Base-by-base conservation (phyloP, 2,113 vertebrate species). In the Rhinolophus sinicus region DNA sequence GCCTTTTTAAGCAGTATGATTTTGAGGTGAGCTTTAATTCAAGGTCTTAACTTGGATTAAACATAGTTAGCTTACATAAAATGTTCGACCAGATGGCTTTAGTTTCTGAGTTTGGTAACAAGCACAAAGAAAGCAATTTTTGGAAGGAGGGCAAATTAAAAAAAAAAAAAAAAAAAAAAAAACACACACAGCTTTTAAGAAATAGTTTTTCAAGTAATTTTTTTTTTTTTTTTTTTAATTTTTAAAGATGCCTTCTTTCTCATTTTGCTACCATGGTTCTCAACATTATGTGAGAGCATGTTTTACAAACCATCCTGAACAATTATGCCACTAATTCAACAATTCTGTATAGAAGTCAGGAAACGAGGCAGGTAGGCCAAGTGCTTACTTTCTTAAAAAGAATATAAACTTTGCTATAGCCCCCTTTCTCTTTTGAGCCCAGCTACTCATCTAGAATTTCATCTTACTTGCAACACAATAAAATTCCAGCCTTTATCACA, bases 401-500 rank as follows among this genome's bases (percentile, higher is more conserved):
- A 95, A 56, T 35, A 86, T 44, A 62, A 86, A 88, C 21, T n/a
- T 94, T 97, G 85, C 75, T 94, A 93, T 92, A 54, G 78, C 62
- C 72, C 40, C 84, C 84, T 90, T 97, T 97, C 93, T 95, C 95
- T 98, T 98, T 97, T 96, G 67, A 98, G 94, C 47, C 67, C 62
- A 58, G 90, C 85, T 98, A 98, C 95, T 96, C 96, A 97, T 96
- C 97, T 98, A 94, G 88, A 98, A 96, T 69, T 96, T 88, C 95
- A 86, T 75, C 75, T 80, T 93, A 94, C 78, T 90, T 94, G 81
- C n/a, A 98, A 98, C 94, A 97, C 85, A 97, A 97, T 81, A 97
- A 96, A 98, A 98, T 98, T 97, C 96, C 96, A 97, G 92, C 64
- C 97, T 98, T 98, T 97, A 97, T 97, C 96, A 98, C 97, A 98